These are phyloP conservation scores for Zaprionus camerounensis DNA, from an alignment of 1,140 invertebrate species.

Conservation along the genomic window DNA sequence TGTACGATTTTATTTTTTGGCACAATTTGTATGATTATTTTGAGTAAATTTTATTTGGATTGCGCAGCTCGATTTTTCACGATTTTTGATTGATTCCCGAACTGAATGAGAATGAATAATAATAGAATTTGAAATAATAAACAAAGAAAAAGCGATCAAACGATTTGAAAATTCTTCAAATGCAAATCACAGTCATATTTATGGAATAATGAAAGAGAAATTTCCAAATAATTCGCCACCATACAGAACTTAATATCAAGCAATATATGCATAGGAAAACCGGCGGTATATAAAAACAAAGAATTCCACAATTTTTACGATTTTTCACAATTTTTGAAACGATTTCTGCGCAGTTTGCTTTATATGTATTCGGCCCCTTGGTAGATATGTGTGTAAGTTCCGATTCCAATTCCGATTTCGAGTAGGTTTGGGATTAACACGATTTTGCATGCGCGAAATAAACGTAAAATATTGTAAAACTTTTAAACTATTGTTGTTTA, in stretches of 20 bases:
- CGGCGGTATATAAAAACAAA: constrained; percentile 9
- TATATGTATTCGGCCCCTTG: background rate
- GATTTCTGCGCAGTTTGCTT: constrained; percentile 18
- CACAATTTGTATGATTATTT: constrained; percentile 54
- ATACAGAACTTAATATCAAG: constrained; percentile 5
- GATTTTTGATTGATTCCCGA: constrained; percentile 33
- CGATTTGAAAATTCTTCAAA: background rate
- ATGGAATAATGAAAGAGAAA: background rate
- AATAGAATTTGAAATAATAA: background rate
- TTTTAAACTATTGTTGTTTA: constrained; percentile 67
- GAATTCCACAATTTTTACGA: constrained; percentile 40
- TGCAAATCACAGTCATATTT: background rate
- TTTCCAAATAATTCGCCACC: constrained; percentile 2
- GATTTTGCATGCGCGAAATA: background rate
- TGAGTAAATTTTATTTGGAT: constrained; percentile 34
- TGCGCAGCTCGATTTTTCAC: constrained; percentile 19
- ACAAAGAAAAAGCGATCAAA: background rate
- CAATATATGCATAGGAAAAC: constrained; percentile 4
- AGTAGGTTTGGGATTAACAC: background rate
- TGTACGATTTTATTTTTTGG: constrained; percentile 46
- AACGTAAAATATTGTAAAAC: constrained; percentile 47
- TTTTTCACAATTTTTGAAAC: constrained; percentile 40
- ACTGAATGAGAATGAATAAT: constrained; percentile 11
- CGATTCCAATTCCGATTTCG: background rate
- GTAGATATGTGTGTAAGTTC: too few species aligned